Evolutionary conservation across 1,140 invertebrate species (phyloP).

Genomic region (Diorhabda elongata): DNA sequence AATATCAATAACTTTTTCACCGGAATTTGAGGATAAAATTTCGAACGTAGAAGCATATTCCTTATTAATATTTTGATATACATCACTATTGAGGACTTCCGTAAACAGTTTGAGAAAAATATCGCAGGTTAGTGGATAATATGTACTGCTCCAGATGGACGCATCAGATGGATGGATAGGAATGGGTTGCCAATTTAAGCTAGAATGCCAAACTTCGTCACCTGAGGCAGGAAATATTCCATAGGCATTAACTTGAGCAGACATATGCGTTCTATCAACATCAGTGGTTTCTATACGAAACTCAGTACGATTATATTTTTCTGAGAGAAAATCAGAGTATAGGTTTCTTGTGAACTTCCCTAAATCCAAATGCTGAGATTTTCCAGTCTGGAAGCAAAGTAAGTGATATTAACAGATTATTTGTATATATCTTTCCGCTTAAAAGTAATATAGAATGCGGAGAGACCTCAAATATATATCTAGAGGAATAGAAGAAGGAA

Average conservation of each 20-base stretch:
- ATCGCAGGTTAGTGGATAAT: not conserved
- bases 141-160: not conserved
- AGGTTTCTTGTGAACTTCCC: constrained; percentile 66
- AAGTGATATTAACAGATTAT: too few relatives aligned
- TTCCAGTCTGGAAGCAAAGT: constrained; percentile 60
- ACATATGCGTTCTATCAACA: constrained; percentile 77
- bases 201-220: constrained; percentile 63
- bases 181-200: constrained; percentile 78
- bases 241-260: constrained; percentile 72
- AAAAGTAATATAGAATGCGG: too few relatives aligned
- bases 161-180: constrained; percentile 59
- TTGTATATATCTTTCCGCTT: too few relatives aligned
- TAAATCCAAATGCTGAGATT: constrained; percentile 67
- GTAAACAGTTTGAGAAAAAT: not conserved
- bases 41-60: not conserved
- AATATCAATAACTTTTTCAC: not conserved
- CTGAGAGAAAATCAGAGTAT: constrained; percentile 63
- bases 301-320: constrained; percentile 58
- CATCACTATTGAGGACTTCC: not conserved
- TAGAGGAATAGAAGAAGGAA: too few relatives aligned
- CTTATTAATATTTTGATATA: not conserved
- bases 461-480: too few relatives aligned
- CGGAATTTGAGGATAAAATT: not conserved
- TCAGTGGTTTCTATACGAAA: constrained; percentile 69
- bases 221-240: constrained; percentile 71